These are phyloP conservation scores for Lycaon pictus DNA, from an alignment of 2,113 vertebrate genomes.

Conservation along the genomic window DNA sequence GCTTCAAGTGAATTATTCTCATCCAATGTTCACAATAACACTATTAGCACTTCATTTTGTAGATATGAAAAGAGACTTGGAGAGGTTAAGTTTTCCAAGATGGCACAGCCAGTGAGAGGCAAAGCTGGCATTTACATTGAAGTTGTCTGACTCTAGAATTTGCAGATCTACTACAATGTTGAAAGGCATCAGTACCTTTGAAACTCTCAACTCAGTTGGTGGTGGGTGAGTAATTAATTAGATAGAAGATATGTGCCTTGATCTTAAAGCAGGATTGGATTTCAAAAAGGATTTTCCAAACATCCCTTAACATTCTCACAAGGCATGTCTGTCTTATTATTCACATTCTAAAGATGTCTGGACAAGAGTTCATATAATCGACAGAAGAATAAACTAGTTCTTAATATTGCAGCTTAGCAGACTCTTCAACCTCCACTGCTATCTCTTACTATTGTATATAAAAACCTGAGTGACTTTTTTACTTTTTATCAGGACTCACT, in stretches of 20 bases:
- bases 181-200: background rate
- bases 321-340: background rate
- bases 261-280: background rate
- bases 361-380: background rate
- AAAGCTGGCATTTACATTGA: background rate
- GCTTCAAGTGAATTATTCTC: background rate
- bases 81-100: constrained; percentile 22
- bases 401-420: background rate
- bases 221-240: background rate
- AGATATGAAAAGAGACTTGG: background rate
- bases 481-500: background rate
- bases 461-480: background rate
- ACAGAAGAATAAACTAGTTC: background rate
- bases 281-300: background rate
- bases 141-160: background rate
- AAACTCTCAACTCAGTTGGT: background rate
- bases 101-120: background rate
- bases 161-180: background rate
- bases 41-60: background rate
- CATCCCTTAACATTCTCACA: background rate
- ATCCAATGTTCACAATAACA: constrained; percentile 31
- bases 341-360: background rate
- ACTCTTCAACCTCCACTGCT: constrained; percentile 3
- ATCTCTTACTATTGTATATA: background rate
- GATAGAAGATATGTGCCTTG: background rate